Evolutionary conservation across 1,140 invertebrate species (phyloP).

Genomic region (Panulirus ornatus): DNA sequence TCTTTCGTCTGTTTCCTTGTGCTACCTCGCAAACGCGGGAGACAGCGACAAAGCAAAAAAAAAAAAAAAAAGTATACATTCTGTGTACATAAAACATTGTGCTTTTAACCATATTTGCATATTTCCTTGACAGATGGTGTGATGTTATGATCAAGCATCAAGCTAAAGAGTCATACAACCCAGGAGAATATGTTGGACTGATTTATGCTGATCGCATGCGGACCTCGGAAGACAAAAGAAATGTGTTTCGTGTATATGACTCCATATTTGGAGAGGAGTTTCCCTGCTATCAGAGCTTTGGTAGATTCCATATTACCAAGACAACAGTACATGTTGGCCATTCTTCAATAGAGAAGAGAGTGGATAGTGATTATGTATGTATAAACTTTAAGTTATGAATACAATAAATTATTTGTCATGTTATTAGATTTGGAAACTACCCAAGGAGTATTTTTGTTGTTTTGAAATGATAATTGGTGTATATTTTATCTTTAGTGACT

Average conservation of each 20-base stretch:
- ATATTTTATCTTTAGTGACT: too few relatives aligned
- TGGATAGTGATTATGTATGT: conserved; percentile 44
- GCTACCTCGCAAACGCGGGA: too few relatives aligned
- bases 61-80: too few relatives aligned
- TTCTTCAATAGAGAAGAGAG: conserved; percentile 36
- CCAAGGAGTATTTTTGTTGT: too few relatives aligned
- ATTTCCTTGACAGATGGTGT: conserved; percentile 61
- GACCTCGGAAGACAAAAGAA: conserved; percentile 84
- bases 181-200: conserved; percentile 85
- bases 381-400: not conserved
- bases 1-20: too few relatives aligned
- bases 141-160: conserved; percentile 50
- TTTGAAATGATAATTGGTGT: too few relatives aligned
- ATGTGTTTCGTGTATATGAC: conserved; percentile 82
- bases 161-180: conserved; percentile 78
- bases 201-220: conserved; percentile 91
- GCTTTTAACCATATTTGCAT: too few relatives aligned
- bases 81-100: too few relatives aligned
- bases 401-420: not conserved
- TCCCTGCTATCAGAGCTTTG: conserved; percentile 56
- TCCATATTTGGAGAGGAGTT: conserved; percentile 80
- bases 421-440: too few relatives aligned
- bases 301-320: conserved; percentile 50
- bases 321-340: conserved; percentile 56
- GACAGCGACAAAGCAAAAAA: too few relatives aligned